Evolutionary conservation across 2,113 vertebrate genomes (phyloP).

Genomic region (Vidua macroura): DNA sequence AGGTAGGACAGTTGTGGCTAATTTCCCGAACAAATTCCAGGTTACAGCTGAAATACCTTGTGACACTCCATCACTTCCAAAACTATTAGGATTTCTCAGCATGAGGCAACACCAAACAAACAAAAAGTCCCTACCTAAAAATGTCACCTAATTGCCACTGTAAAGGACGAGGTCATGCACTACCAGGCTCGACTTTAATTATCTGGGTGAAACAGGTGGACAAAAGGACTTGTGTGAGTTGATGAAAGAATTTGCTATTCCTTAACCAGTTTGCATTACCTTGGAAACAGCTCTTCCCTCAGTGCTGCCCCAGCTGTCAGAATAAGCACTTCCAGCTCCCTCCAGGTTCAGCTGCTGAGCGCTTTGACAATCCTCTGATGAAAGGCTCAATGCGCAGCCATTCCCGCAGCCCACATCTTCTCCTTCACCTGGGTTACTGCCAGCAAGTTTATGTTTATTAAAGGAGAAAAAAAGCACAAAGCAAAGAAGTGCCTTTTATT

Average conservation of each 20-base stretch:
- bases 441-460: background rate
- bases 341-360: background rate
- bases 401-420: background rate
- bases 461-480: conserved; percentile 25
- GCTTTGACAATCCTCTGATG: conserved; percentile 4
- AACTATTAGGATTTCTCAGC: background rate
- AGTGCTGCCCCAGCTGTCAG: background rate
- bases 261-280: background rate
- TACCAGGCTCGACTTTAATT: background rate
- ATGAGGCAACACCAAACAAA: background rate
- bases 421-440: background rate
- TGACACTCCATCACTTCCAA: background rate
- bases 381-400: background rate
- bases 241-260: background rate
- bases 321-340: background rate
- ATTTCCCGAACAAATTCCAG: background rate
- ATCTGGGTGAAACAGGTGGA: background rate
- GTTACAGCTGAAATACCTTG: background rate
- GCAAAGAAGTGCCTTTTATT: conserved; percentile 13
- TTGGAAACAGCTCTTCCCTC: background rate
- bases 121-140: background rate
- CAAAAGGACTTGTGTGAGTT: background rate
- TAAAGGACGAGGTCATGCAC: background rate
- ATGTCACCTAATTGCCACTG: background rate
- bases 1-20: background rate